Percentiles rank a stretch among this genome's conserved stretches.
These are phyloP conservation scores for Eucriotettix oculatus DNA, from an alignment of 2,888 invertebrate species.

Conservation along the genomic window DNA sequence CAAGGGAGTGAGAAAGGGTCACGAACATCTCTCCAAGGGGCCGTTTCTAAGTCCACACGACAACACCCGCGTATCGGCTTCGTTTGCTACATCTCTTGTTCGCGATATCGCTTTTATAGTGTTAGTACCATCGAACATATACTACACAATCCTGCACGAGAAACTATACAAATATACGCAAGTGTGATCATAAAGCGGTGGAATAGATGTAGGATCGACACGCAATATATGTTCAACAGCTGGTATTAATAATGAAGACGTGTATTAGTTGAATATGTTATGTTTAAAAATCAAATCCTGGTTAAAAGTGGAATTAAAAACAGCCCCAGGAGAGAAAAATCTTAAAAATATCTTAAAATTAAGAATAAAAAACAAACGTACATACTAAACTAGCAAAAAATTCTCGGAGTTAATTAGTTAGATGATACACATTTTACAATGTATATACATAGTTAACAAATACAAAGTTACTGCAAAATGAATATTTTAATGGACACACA, in stretches of 20 bases:
- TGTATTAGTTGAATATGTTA: neutral
- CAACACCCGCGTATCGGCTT: no score
- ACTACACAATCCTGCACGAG: no score
- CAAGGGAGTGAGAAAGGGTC: no score
- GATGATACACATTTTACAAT: neutral
- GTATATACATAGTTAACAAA: neutral
- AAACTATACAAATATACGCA: conserved; percentile 9
- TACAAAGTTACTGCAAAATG: neutral
- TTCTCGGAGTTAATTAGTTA: neutral
- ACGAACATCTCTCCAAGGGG: no score
- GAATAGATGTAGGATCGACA: no score
- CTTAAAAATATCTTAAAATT: neutral
- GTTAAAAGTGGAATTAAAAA: neutral
- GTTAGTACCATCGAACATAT: no score
- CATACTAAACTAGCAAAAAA: neutral
- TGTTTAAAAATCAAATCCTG: neutral
- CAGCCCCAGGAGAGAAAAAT: neutral
- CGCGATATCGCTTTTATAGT: no score
- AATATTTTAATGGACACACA: no score
- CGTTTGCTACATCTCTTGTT: no score
- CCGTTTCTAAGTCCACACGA: no score
- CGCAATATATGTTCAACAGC: neutral
- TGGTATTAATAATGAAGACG: neutral
- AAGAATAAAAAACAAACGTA: neutral
- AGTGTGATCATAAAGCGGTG: conserved; percentile 12